A percentile compares a stretch with the other conserved stretches of the same genome.
Conservation (phyloP, 2,888 invertebrate species). For the Dicyrtoma fusca region DNA sequence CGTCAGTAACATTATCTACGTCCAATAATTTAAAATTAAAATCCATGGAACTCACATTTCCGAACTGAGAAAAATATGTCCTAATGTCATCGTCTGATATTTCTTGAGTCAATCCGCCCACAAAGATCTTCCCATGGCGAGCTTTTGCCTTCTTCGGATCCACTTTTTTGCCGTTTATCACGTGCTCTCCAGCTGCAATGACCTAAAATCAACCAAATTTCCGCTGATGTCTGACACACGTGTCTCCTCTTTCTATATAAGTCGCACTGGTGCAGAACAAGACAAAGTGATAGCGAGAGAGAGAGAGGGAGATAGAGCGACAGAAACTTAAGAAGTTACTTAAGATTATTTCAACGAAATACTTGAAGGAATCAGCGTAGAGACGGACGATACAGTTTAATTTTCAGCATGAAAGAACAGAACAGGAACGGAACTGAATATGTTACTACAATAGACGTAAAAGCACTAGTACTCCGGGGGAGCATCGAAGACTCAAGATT, state of each 20-base stretch:
- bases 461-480: too few relatives aligned
- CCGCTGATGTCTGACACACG: background rate
- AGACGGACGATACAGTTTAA: conserved; percentile 33
- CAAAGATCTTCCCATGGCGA: conserved; percentile 93
- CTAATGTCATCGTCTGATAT: conserved; percentile 92
- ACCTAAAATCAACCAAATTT: conserved; percentile 28
- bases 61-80: conserved; percentile 88
- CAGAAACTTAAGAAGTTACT: too few relatives aligned
- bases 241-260: too few relatives aligned
- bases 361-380: background rate
- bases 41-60: conserved; percentile 71
- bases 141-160: conserved; percentile 96
- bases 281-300: too few relatives aligned
- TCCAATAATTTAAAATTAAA: background rate
- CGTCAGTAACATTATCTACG: too few relatives aligned
- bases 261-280: background rate
- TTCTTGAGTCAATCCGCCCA: conserved; percentile 91
- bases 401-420: conserved; percentile 22
- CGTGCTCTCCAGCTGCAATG: conserved; percentile 43
- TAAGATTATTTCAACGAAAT: too few relatives aligned
- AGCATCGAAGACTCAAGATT: too few relatives aligned
- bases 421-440: conserved; percentile 40
- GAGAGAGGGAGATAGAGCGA: too few relatives aligned
- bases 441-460: conserved; percentile 24
- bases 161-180: conserved; percentile 83